Conservation (phyloP, 2,888 invertebrate species). For the Hirtodrosophila trivittata region DNA sequence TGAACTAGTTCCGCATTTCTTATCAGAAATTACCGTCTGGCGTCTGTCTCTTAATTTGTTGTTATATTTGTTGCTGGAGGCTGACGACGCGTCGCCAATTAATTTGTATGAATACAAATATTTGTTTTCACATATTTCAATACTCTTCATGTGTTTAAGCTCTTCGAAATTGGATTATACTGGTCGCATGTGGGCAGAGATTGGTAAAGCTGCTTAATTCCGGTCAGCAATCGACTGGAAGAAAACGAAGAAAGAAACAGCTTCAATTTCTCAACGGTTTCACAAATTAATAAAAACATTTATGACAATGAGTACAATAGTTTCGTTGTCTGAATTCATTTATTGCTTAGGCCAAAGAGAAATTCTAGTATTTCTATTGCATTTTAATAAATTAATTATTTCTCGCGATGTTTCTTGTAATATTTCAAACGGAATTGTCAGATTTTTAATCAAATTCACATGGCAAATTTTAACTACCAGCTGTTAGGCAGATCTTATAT, state of each 20-base stretch:
- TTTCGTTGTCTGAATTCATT: too few relatives aligned
- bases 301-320: neutral
- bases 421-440: too few relatives aligned
- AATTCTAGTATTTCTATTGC: too few relatives aligned
- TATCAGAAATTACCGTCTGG: conserved; percentile 29
- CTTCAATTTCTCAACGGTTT: neutral
- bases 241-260: neutral
- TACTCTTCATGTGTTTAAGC: conserved; percentile 16
- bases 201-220: conserved; percentile 36
- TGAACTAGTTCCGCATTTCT: conserved; percentile 36
- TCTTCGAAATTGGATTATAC: conserved; percentile 60
- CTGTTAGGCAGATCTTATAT: conserved; percentile 1
- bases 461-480: too few relatives aligned
- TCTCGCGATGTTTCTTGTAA: too few relatives aligned
- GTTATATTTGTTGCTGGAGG: conserved; percentile 7
- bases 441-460: too few relatives aligned
- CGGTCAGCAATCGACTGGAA: neutral
- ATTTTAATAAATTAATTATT: too few relatives aligned
- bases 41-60: conserved; percentile 15
- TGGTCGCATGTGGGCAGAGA: conserved; percentile 54
- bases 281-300: conserved; percentile 27
- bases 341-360: too few relatives aligned
- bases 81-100: conserved; percentile 33
- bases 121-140: conserved; percentile 14
- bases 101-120: conserved; percentile 24